Evolutionary conservation across 2,113 vertebrate genomes (phyloP).

Genomic region (Numida meleagris): DNA sequence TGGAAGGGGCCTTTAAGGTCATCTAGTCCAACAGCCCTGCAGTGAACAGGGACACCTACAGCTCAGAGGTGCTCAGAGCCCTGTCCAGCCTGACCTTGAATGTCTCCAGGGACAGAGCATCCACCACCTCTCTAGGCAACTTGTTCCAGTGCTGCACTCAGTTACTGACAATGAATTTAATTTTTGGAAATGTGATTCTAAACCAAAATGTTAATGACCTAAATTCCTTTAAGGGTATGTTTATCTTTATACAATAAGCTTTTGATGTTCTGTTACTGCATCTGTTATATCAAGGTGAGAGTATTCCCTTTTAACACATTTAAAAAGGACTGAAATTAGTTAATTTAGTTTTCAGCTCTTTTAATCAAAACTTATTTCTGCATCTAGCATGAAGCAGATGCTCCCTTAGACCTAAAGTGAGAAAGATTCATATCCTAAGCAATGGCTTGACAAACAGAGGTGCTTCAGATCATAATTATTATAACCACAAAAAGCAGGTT

Average conservation of each 20-base stretch:
- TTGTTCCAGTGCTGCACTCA: neutral
- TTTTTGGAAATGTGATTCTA: neutral
- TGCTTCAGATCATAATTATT: slow-evolving; percentile 60
- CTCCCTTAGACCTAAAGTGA: slow-evolving; percentile 22
- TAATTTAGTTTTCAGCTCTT: slow-evolving; percentile 38
- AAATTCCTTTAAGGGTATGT: neutral
- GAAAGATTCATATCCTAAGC: slow-evolving; percentile 4
- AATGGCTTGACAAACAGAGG: slow-evolving; percentile 20
- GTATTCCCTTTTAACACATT: neutral
- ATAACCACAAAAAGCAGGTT: slow-evolving; percentile 51
- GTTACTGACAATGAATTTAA: neutral
- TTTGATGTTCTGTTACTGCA: neutral
- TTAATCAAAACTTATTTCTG: slow-evolving; percentile 44
- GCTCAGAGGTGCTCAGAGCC: neutral
- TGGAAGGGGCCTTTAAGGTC: neutral
- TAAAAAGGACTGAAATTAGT: neutral
- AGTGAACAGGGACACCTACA: neutral
- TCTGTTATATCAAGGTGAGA: slow-evolving; percentile 21
- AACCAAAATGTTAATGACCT: neutral
- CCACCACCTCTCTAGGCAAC: neutral
- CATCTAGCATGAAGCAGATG: slow-evolving; percentile 6
- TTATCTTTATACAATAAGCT: slow-evolving; percentile 10
- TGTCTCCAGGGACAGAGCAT: neutral
- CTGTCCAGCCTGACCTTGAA: neutral
- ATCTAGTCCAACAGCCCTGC: neutral